Conservation (phyloP, 2,888 invertebrate genomes). For the Junonia oenone region DNA sequence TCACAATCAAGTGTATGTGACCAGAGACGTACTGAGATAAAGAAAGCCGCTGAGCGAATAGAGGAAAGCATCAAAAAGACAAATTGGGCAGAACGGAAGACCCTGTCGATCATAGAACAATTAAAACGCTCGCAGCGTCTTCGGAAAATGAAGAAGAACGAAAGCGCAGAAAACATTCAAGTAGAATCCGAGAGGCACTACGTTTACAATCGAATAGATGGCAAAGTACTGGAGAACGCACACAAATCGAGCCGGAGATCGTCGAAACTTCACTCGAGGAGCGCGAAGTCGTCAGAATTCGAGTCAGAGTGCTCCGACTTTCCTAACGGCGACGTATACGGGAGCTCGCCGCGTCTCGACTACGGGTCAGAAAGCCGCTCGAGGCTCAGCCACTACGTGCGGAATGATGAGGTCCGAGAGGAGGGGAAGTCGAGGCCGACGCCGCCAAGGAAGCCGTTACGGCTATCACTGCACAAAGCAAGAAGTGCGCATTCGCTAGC, state of each 20-base stretch:
- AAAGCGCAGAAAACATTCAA: slow-evolving; percentile 69
- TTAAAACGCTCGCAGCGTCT: slow-evolving; percentile 66
- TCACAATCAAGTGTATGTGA: slow-evolving; percentile 43
- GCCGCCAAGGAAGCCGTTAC: slow-evolving; percentile 91
- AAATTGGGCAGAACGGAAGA: slow-evolving; percentile 72
- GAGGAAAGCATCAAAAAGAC: slow-evolving; percentile 73
- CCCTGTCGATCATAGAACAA: slow-evolving; percentile 69
- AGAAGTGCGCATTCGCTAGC: slow-evolving; percentile 88
- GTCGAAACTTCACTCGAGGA: slow-evolving; percentile 75
- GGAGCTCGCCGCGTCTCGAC: slow-evolving; percentile 67
- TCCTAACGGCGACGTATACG: slow-evolving; percentile 64
- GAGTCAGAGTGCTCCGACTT: slow-evolving; percentile 85
- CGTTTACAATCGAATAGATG: slow-evolving; percentile 69
- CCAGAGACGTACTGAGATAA: slow-evolving; percentile 53
- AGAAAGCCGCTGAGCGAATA: slow-evolving; percentile 62
- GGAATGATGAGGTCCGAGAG: slow-evolving; percentile 55
- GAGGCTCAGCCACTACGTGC: slow-evolving; percentile 61
- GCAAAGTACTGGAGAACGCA: slow-evolving; percentile 74
- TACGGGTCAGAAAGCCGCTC: slow-evolving; percentile 80
- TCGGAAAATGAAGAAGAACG: slow-evolving; percentile 62
- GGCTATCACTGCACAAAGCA: slow-evolving; percentile 90
- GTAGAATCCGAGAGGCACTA: slow-evolving; percentile 69
- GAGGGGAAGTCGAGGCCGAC: slow-evolving; percentile 83
- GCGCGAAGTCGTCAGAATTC: slow-evolving; percentile 87
- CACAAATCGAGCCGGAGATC: slow-evolving; percentile 74